Conservation (phyloP, 2,888 invertebrate genomes). For the Subacronicta megacephala region DNA sequence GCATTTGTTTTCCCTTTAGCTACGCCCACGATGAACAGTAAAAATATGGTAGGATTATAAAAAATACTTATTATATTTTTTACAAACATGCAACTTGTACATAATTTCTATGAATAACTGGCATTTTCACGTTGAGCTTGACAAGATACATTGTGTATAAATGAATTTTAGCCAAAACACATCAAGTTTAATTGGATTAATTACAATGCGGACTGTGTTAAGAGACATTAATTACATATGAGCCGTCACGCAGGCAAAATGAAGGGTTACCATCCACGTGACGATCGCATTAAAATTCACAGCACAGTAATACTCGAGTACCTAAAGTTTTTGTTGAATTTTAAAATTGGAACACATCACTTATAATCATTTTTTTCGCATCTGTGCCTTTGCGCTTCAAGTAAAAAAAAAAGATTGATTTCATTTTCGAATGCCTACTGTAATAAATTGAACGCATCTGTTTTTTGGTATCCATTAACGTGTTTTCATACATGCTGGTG, state of each 20-base stretch:
- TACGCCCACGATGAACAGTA: too few relatives aligned
- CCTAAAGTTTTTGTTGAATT: slow-evolving; percentile 22
- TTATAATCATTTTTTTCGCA: slow-evolving; percentile 10
- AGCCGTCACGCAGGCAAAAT: slow-evolving; percentile 31
- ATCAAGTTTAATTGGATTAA: slow-evolving; percentile 57
- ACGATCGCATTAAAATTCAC: slow-evolving; percentile 49
- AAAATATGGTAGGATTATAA: too few relatives aligned
- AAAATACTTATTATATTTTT: too few relatives aligned
- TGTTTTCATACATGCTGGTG: background rate
- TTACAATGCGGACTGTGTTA: slow-evolving; percentile 55
- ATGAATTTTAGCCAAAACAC: slow-evolving; percentile 15
- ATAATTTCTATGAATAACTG: slow-evolving; percentile 6
- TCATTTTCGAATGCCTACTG: slow-evolving; percentile 1
- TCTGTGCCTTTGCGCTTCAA: background rate
- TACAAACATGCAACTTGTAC: too few relatives aligned
- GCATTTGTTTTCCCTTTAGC: too few relatives aligned
- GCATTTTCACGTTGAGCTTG: slow-evolving; percentile 3
- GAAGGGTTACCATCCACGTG: slow-evolving; percentile 25
- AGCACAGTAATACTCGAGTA: slow-evolving; percentile 8
- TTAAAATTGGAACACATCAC: slow-evolving; percentile 9
- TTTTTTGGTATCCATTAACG: background rate
- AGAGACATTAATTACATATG: slow-evolving; percentile 60
- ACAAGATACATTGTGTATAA: slow-evolving; percentile 7
- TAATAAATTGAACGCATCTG: slow-evolving; percentile 9
- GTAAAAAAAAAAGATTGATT: slow-evolving; percentile 15